Evolutionary conservation across 2,888 invertebrate species (phyloP).

Genomic region (Artemia sinica): DNA sequence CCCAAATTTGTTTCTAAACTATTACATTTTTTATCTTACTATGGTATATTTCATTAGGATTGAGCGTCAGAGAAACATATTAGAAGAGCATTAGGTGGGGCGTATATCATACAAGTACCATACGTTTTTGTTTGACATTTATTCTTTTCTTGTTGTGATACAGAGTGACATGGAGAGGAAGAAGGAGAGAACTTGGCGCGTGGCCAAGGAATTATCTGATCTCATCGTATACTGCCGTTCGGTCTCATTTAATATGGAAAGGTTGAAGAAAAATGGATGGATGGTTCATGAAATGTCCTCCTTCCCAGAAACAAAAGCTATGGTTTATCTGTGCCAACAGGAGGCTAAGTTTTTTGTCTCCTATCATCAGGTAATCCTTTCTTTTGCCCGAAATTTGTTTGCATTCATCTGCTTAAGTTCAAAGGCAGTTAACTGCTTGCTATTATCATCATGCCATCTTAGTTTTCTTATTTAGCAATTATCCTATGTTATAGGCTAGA

Average conservation of each 20-base stretch:
- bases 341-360: constrained; percentile 54
- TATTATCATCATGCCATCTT: too few species aligned
- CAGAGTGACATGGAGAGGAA: constrained; percentile 54
- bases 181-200: constrained; percentile 72
- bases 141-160: neutral
- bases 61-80: too few species aligned
- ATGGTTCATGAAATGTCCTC: constrained; percentile 93
- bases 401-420: too few species aligned
- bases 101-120: too few species aligned
- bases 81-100: too few species aligned
- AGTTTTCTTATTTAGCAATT: too few species aligned
- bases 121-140: too few species aligned
- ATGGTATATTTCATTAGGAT: too few species aligned
- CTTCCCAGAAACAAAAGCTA: constrained; percentile 88
- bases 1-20: too few species aligned
- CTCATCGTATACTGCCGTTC: constrained; percentile 87
- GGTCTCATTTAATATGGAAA: constrained; percentile 58
- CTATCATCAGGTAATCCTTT: constrained; percentile 45
- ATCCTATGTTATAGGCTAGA: too few species aligned
- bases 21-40: too few species aligned
- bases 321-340: constrained; percentile 62
- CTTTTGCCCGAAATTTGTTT: neutral
- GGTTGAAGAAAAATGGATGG: constrained; percentile 49
- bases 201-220: constrained; percentile 93
- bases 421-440: too few species aligned